A percentile compares a stretch with the other conserved stretches of the same genome.
phyloP scores from a whole-genome alignment of 2,797 vertebrate species.

The Erethizon dorsatum region DNA sequence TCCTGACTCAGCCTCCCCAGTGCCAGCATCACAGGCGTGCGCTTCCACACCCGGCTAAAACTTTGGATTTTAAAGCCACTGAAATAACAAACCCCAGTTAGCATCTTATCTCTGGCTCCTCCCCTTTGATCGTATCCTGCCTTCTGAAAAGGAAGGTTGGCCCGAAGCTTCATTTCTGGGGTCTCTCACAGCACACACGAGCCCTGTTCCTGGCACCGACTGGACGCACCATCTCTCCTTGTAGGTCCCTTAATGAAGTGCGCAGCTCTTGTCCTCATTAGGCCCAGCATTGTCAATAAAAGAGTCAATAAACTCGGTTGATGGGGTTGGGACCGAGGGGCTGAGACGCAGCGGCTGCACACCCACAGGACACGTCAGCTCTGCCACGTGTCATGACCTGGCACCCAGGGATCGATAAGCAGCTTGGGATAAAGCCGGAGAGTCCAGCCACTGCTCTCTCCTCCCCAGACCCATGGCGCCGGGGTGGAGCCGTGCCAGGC shows the following conservation, averaged over 20 bases:
- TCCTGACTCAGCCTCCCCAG: background rate
- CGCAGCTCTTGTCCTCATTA: conserved; percentile 90
- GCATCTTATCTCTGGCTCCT: background rate
- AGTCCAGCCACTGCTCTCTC: conserved; percentile 75
- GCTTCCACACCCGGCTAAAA: background rate
- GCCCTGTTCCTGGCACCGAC: conserved; percentile 50
- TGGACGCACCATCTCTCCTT: conserved; percentile 78
- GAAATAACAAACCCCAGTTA: background rate
- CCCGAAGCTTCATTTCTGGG: conserved; percentile 7
- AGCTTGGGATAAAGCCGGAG: conserved; percentile 84
- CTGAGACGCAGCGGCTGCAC: conserved; percentile 75
- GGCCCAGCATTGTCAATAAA: conserved; percentile 89
- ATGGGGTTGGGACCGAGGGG: conserved; percentile 87
- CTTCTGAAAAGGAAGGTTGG: background rate
- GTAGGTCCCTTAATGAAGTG: conserved; percentile 89
- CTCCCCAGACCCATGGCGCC: conserved; percentile 45
- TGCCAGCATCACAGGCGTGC: background rate
- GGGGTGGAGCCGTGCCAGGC: conserved; percentile 53
- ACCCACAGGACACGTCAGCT: conserved; percentile 87
- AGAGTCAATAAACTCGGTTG: conserved; percentile 90
- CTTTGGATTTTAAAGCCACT: background rate
- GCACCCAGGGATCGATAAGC: conserved; percentile 87
- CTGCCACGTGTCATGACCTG: conserved; percentile 82
- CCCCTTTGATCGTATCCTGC: background rate
- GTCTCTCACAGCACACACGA: conserved; percentile 15